Percentiles rank a stretch among this genome's conserved stretches.
Evolutionary conservation across 2,797 vertebrate genomes (phyloP).

Genomic region (Betta splendens): DNA sequence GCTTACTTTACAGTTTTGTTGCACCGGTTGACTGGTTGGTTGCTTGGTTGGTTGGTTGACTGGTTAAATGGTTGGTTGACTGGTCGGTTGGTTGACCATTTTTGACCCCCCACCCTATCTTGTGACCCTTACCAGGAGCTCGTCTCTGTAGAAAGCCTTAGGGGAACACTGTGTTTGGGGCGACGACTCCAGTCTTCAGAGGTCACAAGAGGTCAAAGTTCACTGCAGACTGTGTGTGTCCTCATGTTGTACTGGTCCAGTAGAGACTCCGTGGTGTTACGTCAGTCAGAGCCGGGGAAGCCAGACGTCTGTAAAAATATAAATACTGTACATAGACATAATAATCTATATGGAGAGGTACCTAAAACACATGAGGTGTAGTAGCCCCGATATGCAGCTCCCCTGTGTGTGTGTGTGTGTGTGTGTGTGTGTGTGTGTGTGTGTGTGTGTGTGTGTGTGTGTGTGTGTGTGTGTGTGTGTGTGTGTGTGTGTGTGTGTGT

Average conservation of each 20-base stretch:
- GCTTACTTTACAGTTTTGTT: conserved; percentile 61
- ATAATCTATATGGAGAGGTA: conserved; percentile 82
- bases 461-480: too few relatives aligned
- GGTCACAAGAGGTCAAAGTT: conserved; percentile 22
- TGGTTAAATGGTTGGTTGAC: conserved; percentile 25
- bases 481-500: conserved; percentile 38
- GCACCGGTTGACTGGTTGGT: conserved; percentile 39
- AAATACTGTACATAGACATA: conserved; percentile 84
- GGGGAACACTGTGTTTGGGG: conserved; percentile 66
- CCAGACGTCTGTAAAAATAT: conserved; percentile 78
- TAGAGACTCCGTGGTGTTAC: conserved; percentile 46
- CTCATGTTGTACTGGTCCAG: conserved; percentile 46
- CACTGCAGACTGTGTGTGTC: conserved; percentile 36
- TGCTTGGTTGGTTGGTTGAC: conserved; percentile 6
- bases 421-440: conserved; percentile 30
- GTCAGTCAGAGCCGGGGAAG: conserved; percentile 58
- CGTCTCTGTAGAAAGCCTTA: conserved; percentile 65
- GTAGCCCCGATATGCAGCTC: conserved; percentile 78
- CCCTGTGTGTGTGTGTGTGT: conserved; percentile 57
- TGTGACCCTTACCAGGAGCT: conserved; percentile 48
- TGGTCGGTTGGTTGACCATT: conserved; percentile 17
- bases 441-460: too few relatives aligned
- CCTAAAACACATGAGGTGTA: conserved; percentile 70
- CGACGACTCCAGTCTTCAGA: conserved; percentile 18
- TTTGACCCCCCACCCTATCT: conserved; percentile 40